Evolutionary conservation across 2,888 invertebrate species (phyloP).

Genomic region (Sesia apiformis): DNA sequence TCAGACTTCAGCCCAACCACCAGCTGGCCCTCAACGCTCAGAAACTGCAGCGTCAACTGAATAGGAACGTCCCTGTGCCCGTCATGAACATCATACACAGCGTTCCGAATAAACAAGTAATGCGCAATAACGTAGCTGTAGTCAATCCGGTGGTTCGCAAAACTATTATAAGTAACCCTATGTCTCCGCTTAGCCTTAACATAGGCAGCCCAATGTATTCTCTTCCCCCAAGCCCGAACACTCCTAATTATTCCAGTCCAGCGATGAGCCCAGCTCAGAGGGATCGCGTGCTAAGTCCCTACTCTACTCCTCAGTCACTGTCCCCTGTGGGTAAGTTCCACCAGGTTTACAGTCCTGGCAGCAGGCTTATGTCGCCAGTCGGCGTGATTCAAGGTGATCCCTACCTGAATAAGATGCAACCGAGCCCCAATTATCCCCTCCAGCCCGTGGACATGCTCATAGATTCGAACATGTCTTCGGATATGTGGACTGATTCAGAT

Average conservation of each 20-base stretch:
- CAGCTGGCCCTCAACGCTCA: conserved; percentile 32
- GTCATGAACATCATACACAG: conserved; percentile 46
- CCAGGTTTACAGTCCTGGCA: conserved; percentile 43
- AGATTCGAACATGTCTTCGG: conserved; percentile 39
- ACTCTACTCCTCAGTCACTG: conserved; percentile 51
- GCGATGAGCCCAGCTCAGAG: conserved; percentile 50
- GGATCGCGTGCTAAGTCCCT: conserved; percentile 49
- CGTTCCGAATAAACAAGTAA: conserved; percentile 28
- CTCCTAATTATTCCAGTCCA: conserved; percentile 38
- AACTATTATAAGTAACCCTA: conserved; percentile 16
- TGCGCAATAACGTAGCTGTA: conserved; percentile 23
- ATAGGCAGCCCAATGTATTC: conserved; percentile 53
- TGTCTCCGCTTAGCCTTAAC: conserved; percentile 54
- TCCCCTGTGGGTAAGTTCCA: conserved; percentile 49
- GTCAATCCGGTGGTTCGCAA: conserved; percentile 18
- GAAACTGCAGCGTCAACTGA: conserved; percentile 14
- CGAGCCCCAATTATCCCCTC: conserved; percentile 43
- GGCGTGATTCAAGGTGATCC: conserved; percentile 51
- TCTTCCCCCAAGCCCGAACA: conserved; percentile 48
- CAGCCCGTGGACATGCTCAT: conserved; percentile 41
- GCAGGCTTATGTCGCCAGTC: conserved; percentile 37
- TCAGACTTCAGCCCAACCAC: conserved; percentile 28
- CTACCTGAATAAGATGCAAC: conserved; percentile 57
- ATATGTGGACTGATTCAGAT: conserved; percentile 55
- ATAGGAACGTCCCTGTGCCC: conserved; percentile 34